A percentile compares a stretch with the other conserved stretches of the same genome.
Conservation (phyloP, 2,888 invertebrate genomes). For the Parnassius apollo region DNA sequence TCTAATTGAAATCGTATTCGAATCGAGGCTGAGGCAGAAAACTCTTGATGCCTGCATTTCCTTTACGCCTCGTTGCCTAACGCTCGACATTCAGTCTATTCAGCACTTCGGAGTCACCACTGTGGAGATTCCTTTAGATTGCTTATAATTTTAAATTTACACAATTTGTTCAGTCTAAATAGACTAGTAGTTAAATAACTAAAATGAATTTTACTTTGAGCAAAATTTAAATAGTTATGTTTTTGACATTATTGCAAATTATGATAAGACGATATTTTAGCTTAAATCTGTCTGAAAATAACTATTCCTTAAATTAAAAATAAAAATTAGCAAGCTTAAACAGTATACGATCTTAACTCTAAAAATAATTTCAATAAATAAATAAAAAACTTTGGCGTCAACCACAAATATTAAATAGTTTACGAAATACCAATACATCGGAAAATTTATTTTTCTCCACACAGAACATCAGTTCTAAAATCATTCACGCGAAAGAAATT, state of each 20-base stretch:
- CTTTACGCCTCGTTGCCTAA: conserved; percentile 19
- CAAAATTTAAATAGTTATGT: too few species aligned
- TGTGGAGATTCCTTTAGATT: conserved; percentile 4
- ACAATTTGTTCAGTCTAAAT: not conserved
- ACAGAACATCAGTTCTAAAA: not conserved
- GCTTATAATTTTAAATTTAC: conserved; percentile 11
- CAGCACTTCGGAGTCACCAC: conserved; percentile 23
- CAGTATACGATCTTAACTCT: too few species aligned
- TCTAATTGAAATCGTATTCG: conserved; percentile 24
- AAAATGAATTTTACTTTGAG: not conserved
- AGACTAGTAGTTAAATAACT: too few species aligned
- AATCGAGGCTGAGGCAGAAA: conserved; percentile 11
- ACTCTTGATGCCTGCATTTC: conserved; percentile 23
- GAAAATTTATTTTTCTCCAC: not conserved
- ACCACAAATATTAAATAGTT: too few species aligned
- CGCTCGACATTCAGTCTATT: conserved; percentile 19
- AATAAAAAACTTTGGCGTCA: too few species aligned
- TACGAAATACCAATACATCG: not conserved
- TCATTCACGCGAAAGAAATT: not conserved
- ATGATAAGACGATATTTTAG: not conserved
- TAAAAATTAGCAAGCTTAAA: too few species aligned
- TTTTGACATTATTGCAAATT: too few species aligned
- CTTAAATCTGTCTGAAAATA: too few species aligned
- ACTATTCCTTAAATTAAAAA: too few species aligned
- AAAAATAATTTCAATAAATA: too few species aligned